Base-by-base conservation (phyloP, 2,888 invertebrate species). In the Neoaliturus tenellus region DNA sequence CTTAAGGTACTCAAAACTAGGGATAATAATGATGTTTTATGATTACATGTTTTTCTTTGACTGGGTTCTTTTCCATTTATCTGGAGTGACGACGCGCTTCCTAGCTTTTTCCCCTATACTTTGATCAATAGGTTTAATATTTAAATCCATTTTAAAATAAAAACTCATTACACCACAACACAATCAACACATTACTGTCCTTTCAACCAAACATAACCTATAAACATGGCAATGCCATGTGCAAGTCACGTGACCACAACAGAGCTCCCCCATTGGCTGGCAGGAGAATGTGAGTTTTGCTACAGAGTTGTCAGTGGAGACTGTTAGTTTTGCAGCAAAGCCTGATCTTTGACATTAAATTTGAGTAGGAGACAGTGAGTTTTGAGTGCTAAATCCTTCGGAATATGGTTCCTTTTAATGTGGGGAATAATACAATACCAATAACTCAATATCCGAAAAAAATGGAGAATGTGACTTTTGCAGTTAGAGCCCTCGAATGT, bases 231-330 rank as follows among this genome's bases (percentile, higher is more conserved):
- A 48, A 28, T 80, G 55, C 23, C 6, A n/a, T 48, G 51, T 48
- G 10, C 35, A 80, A 48, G 23, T 55, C 80, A 55, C 20, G 55
- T 80, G 80, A 51, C 55, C 23, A 80, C n/a, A 80, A 80, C 8
- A 35, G 35, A 80, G 25, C 31, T 31, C 14, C 25, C 28, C 28
- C 80, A 80, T 80, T 80, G 80, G 80, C 55, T 80, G 51, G 28
- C n/a, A 51, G 81, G 81, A 81, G 81, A 81, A 81, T 81, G 81
- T 81, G 35, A 81, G 67, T 81, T 81, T 62, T 81, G 80, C 80
- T 39, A 55, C 8, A 33, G 55, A 51, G 35, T 28, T 17, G 23
- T 55, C 33, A n/a, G 51, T 39, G 80, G 80, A 80, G 58, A 81
- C 23, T 81, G 81, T 81, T n/a, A 81, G 81, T 81, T 81, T 55